Percentiles rank a stretch among this genome's conserved stretches.
Conservation (phyloP, 2,797 vertebrate genomes). For the Pangasius macronema region DNA sequence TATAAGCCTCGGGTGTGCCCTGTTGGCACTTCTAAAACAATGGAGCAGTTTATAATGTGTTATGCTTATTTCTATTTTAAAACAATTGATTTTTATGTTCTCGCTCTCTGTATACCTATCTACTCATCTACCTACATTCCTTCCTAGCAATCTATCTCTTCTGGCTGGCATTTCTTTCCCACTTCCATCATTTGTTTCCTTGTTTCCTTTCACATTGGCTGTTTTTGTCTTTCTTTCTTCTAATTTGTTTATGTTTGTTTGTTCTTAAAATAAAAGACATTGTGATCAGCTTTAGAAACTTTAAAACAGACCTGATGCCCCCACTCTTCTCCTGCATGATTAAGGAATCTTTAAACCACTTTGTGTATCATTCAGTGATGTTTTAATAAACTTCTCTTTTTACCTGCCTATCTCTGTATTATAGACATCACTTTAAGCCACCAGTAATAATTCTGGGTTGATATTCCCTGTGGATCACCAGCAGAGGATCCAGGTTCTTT, state of each 20-base stretch:
- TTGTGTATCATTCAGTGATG: background rate
- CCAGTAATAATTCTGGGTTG: slow-evolving; percentile 13
- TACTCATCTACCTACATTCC: background rate
- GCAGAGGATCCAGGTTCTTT: slow-evolving; percentile 46
- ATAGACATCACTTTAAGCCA: slow-evolving; percentile 4
- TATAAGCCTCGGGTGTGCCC: slow-evolving; percentile 51
- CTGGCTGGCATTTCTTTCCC: background rate
- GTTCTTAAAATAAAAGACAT: background rate
- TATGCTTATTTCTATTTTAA: background rate
- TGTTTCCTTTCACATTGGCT: background rate
- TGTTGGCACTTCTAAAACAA: background rate
- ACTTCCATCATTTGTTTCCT: background rate
- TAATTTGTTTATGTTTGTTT: background rate
- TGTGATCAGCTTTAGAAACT: background rate
- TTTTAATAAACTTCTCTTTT: slow-evolving; percentile 1
- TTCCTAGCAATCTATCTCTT: background rate
- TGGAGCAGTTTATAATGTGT: background rate
- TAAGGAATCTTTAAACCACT: background rate
- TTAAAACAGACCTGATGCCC: background rate
- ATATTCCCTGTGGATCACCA: slow-evolving; percentile 48
- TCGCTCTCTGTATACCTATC: background rate
- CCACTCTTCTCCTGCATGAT: background rate
- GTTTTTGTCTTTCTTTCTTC: background rate
- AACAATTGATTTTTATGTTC: background rate
- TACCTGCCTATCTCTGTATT: background rate